phyloP scores from a whole-genome alignment of 2,888 invertebrate species.

The Acanthoscelides obtectus region DNA sequence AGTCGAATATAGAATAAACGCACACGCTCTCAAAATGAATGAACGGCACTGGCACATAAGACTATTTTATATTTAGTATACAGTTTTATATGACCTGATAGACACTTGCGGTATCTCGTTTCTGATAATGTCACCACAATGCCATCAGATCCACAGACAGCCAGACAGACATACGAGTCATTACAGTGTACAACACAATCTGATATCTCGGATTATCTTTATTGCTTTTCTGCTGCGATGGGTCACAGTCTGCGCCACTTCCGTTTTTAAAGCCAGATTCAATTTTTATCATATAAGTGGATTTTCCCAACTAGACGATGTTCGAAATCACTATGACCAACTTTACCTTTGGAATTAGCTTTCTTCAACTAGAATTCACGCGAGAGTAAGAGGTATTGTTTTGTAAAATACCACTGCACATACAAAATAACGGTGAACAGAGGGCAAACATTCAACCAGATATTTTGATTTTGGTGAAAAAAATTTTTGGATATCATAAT shows the following conservation, averaged over 20 bases:
- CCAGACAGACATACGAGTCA: background rate
- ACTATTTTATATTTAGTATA: too few species aligned
- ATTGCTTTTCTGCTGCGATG: background rate
- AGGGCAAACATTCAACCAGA: too few species aligned
- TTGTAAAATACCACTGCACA: too few species aligned
- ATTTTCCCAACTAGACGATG: background rate
- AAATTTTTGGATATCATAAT: too few species aligned
- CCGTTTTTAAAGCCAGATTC: background rate
- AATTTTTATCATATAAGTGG: background rate
- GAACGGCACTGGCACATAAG: too few species aligned
- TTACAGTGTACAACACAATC: background rate
- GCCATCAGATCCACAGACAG: background rate
- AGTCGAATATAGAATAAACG: too few species aligned
- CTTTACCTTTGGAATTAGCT: too few species aligned
- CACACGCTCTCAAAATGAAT: too few species aligned
- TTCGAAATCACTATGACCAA: background rate
- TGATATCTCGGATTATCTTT: background rate
- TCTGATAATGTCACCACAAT: background rate
- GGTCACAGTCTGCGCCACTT: background rate
- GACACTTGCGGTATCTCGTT: background rate
- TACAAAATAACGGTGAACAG: too few species aligned
- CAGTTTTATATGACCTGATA: background rate
- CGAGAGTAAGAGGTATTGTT: too few species aligned
- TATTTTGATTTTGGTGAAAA: too few species aligned
- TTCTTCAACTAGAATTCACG: too few species aligned